Conservation (phyloP, 2,888 invertebrate species). For the Phrixothrix hirtus region DNA sequence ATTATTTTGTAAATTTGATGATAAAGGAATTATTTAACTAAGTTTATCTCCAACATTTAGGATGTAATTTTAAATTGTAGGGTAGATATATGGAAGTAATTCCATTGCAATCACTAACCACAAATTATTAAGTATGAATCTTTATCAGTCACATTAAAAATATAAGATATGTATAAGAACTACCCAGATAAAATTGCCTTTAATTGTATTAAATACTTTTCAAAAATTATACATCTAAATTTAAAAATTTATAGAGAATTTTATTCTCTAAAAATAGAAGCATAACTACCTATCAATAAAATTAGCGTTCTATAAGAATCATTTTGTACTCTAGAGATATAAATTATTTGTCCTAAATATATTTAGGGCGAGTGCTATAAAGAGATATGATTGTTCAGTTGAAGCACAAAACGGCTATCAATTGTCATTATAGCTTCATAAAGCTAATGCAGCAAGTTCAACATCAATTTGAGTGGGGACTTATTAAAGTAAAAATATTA, state of each 20-base stretch:
- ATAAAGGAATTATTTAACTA: too few species aligned
- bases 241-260: slow-evolving; percentile 38
- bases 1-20: too few species aligned
- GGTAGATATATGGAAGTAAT: too few species aligned
- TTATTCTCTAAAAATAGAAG: slow-evolving; percentile 38
- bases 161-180: slow-evolving; percentile 30
- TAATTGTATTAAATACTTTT: slow-evolving; percentile 25
- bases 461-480: slow-evolving; percentile 19
- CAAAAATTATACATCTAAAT: slow-evolving; percentile 27
- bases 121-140: slow-evolving; percentile 39
- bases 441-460: slow-evolving; percentile 19
- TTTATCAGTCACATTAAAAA: slow-evolving; percentile 32
- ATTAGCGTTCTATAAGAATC: slow-evolving; percentile 41
- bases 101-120: slow-evolving; percentile 42
- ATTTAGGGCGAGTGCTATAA: slow-evolving; percentile 46
- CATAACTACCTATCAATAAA: slow-evolving; percentile 35
- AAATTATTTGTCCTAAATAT: slow-evolving; percentile 23
- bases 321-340: slow-evolving; percentile 52
- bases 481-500: slow-evolving; percentile 21
- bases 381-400: slow-evolving; percentile 54
- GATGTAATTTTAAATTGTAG: too few species aligned
- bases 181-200: slow-evolving; percentile 28
- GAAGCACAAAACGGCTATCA: slow-evolving; percentile 45
- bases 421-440: slow-evolving; percentile 40
- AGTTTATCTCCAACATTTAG: too few species aligned